phyloP scores from a whole-genome alignment of 2,797 vertebrate species.

The Tapirus indicus region DNA sequence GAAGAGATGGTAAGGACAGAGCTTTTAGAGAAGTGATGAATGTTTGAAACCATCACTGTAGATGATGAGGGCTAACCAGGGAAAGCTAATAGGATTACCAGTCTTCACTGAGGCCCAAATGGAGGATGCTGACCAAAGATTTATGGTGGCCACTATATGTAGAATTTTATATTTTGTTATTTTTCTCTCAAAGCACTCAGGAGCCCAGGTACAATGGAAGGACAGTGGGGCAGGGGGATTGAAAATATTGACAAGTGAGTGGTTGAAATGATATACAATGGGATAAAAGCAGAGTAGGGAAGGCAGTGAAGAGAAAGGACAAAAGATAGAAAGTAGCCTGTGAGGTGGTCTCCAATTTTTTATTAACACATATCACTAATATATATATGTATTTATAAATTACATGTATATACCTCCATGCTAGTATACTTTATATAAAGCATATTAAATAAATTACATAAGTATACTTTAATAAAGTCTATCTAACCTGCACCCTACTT shows the following conservation, averaged over 20 bases:
- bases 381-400: background rate
- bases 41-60: background rate
- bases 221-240: background rate
- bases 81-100: background rate
- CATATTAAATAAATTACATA: background rate
- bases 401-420: background rate
- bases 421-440: background rate
- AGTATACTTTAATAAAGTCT: background rate
- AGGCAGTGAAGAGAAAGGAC: background rate
- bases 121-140: background rate
- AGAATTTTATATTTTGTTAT: background rate
- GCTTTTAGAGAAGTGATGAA: background rate
- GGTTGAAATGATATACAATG: background rate
- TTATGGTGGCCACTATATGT: background rate
- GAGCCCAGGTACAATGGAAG: background rate
- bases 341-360: background rate
- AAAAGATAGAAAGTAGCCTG: background rate
- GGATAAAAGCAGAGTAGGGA: background rate
- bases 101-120: background rate
- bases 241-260: background rate
- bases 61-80: background rate
- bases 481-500: background rate
- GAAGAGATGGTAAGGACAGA: background rate
- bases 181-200: background rate
- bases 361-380: background rate